Percentiles rank a stretch among this genome's conserved stretches.
phyloP scores from a whole-genome alignment of 1,140 invertebrate genomes.

The Platyscapa corneri region DNA sequence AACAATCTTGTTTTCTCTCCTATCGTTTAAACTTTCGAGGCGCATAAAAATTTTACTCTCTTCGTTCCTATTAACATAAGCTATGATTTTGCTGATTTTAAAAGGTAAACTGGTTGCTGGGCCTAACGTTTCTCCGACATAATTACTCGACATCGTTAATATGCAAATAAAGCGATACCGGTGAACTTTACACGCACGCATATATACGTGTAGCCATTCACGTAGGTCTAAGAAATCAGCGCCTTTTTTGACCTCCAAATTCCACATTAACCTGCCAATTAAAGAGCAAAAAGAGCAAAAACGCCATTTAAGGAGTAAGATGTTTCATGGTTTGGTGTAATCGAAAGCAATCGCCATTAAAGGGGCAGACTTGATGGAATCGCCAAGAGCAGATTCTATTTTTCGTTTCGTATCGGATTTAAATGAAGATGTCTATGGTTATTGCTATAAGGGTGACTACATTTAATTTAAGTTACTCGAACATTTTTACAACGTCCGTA shows the following conservation, averaged over 20 bases:
- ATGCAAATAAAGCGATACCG: slow-evolving; percentile 31
- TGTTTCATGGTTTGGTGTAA: slow-evolving; percentile 32
- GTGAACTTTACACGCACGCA: slow-evolving; percentile 2
- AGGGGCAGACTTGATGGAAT: neutral
- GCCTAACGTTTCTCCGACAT: neutral
- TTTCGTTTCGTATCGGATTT: too few species aligned
- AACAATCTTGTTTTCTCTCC: neutral
- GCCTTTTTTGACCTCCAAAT: neutral
- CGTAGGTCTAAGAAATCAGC: neutral
- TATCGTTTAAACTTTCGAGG: slow-evolving; percentile 15
- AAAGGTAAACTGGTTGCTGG: neutral
- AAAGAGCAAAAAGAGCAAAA: slow-evolving; percentile 34
- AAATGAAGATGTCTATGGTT: too few species aligned
- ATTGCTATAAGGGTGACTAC: slow-evolving; percentile 53
- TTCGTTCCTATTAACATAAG: neutral
- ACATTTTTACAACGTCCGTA: neutral
- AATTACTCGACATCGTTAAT: slow-evolving; percentile 32
- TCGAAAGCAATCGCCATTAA: neutral
- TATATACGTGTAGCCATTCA: neutral
- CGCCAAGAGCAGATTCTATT: slow-evolving; percentile 5
- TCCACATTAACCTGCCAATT: slow-evolving; percentile 22
- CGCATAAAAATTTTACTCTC: slow-evolving; percentile 13
- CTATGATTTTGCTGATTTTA: neutral
- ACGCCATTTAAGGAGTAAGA: slow-evolving; percentile 33
- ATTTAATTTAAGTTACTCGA: slow-evolving; percentile 49